These are phyloP conservation scores for Struthio camelus DNA, from an alignment of 2,113 vertebrate genomes.

Conservation along the genomic window DNA sequence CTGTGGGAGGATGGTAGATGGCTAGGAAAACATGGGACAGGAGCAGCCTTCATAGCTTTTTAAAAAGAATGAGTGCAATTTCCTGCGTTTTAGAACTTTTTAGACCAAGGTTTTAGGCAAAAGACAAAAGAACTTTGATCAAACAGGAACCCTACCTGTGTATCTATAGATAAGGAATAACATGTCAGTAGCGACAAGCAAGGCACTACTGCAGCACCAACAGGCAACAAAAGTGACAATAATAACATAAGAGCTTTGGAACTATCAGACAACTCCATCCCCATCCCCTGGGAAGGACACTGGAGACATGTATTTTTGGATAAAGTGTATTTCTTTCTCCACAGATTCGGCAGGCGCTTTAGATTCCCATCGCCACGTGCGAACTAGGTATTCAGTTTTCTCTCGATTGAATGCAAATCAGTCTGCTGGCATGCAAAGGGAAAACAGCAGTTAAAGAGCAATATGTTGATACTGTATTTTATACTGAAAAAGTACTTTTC, in stretches of 20 bases:
- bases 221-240: not conserved
- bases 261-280: not conserved
- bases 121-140: not conserved
- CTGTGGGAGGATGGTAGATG: not conserved
- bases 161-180: not conserved
- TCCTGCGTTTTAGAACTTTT: not conserved
- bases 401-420: not conserved
- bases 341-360: not conserved
- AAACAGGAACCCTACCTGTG: not conserved
- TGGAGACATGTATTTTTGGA: not conserved
- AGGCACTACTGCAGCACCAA: not conserved
- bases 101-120: not conserved
- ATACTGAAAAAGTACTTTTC: not conserved
- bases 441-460: conserved; percentile 1
- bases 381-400: not conserved
- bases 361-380: not conserved
- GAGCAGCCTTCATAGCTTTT: not conserved
- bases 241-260: not conserved
- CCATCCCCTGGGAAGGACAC: not conserved
- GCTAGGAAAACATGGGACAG: conserved; percentile 14
- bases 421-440: not conserved
- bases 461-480: not conserved
- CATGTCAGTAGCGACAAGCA: not conserved
- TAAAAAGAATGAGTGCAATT: conserved; percentile 16
- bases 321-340: not conserved